Evolutionary conservation across 2,888 invertebrate genomes (phyloP), one percentile per base, ranked within the genome.

Genomic region (Amphipoea lucens): DNA sequence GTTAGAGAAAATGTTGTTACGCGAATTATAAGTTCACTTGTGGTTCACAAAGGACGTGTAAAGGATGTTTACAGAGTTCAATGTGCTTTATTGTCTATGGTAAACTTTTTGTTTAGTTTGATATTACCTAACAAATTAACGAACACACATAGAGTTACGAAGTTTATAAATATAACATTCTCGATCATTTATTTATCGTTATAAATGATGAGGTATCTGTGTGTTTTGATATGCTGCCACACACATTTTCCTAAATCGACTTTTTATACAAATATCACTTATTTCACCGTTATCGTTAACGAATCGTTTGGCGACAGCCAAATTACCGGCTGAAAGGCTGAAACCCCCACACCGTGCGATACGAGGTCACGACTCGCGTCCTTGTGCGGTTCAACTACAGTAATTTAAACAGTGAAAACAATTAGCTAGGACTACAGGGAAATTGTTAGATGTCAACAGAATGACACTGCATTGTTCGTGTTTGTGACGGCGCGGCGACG

Each of bases 301-400:
- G 67, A 78, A 84, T 83, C 62, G 77, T 66, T 69, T 78, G 74
- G 54, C 67, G 78, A 84, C 83, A 85, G 60, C 63, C 57, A 78
- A 86, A 84, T 86, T 75, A 84, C 74, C 72, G 62, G 11, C 42
- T 85, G 48, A 48, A 12, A 48, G 62, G 11, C 42, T 85, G 48
- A 48, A 12, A 48, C 17, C 60, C 42, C 14, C n/a, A 79, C 17
- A 67, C 14, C 70, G 63, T 40, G 51, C 62, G 73, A 70, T 48
- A 42, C 66, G 66, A 67, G 82, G 76, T 84, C 73, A 40, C 65
- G 60, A 36, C 45, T 60, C n/a, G 60, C 71, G 86, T 84, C 77
- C 72, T 76, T 67, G 74, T 69, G 75, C 23, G 36, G 20, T 60
- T 60, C 63, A 45, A 67, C 76, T 62, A 66, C 62, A 69, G 65